phyloP scores from a whole-genome alignment of 2,888 invertebrate genomes.

The Nysson spinosus region DNA sequence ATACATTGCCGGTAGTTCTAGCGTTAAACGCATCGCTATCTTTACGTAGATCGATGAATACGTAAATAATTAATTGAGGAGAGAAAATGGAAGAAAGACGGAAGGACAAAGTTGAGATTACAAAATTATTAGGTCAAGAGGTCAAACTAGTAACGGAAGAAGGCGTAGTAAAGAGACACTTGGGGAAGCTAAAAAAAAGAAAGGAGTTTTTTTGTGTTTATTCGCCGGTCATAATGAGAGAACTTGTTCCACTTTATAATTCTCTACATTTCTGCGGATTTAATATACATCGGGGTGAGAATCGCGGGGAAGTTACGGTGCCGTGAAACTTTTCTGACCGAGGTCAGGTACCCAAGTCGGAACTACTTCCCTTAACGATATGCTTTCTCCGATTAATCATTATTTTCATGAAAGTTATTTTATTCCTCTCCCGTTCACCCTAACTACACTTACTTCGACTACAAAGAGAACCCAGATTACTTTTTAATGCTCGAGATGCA shows the following conservation, averaged over 20 bases:
- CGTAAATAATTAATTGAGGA: no score
- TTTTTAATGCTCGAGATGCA: no score
- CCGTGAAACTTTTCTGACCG: neutral
- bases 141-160: constrained; percentile 13
- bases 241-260: constrained; percentile 31
- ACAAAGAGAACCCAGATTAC: no score
- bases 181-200: neutral
- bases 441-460: no score
- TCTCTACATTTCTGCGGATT: constrained; percentile 13
- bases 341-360: neutral
- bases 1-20: no score
- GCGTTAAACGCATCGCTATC: no score
- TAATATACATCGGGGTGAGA: constrained; percentile 22
- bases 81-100: neutral
- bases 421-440: neutral
- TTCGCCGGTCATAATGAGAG: constrained; percentile 22
- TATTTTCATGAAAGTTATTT: neutral
- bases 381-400: constrained; percentile 11
- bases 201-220: constrained; percentile 24
- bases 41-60: no score
- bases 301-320: neutral
- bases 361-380: neutral
- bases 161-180: constrained; percentile 26
- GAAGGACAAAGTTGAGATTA: constrained; percentile 12
- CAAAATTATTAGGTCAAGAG: constrained; percentile 33